Conservation (phyloP, 1,140 invertebrate genomes). For the Tetranychus urticae region DNA sequence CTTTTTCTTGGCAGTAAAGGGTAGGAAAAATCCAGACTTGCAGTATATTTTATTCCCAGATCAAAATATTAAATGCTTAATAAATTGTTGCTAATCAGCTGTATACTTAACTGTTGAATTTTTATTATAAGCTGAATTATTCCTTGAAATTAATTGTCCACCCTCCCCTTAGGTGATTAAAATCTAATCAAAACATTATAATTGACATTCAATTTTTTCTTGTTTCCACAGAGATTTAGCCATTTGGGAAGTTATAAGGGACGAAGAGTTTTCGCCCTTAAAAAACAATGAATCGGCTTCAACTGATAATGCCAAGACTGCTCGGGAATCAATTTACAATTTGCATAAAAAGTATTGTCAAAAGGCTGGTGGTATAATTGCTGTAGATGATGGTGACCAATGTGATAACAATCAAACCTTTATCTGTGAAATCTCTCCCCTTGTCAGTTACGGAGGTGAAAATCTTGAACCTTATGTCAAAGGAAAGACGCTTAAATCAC, state of each 20-base stretch:
- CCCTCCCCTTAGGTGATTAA: too few species aligned
- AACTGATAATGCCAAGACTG: constrained; percentile 74
- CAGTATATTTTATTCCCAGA: too few species aligned
- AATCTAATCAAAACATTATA: too few species aligned
- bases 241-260: constrained; percentile 71
- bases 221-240: constrained; percentile 41
- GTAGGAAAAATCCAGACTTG: too few species aligned
- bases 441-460: constrained; percentile 73
- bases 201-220: constrained; percentile 3
- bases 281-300: constrained; percentile 71
- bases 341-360: constrained; percentile 55
- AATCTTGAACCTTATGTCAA: constrained; percentile 8
- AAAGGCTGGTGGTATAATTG: constrained; percentile 42
- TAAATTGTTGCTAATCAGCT: too few species aligned
- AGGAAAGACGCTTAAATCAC: constrained; percentile 7
- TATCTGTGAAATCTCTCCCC: constrained; percentile 66
- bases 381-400: not conserved
- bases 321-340: constrained; percentile 44
- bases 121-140: too few species aligned
- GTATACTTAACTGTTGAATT: too few species aligned
- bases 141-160: too few species aligned
- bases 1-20: too few species aligned
- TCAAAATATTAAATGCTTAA: too few species aligned
- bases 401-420: constrained; percentile 26
- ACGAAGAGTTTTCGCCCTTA: constrained; percentile 85